Evolutionary conservation across 1,140 invertebrate genomes (phyloP).

Genomic region (Helicoverpa zea): DNA sequence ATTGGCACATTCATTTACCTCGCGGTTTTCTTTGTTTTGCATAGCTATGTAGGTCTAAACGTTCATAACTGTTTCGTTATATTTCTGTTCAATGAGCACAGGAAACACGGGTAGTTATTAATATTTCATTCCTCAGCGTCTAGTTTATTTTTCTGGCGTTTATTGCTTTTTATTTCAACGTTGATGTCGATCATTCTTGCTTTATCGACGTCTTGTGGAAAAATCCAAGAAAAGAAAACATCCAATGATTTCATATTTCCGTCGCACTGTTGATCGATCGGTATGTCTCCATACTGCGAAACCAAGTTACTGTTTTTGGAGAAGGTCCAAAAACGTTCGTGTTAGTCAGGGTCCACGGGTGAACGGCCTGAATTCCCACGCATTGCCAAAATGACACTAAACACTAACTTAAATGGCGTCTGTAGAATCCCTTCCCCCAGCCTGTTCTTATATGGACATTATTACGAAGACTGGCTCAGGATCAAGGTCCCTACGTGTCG

Average conservation of each 20-base stretch:
- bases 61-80: conserved; percentile 10
- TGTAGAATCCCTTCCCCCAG: conserved; percentile 14
- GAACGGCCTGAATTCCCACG: conserved; percentile 70
- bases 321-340: conserved; percentile 60
- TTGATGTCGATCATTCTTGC: conserved; percentile 21
- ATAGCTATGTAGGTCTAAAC: conserved; percentile 18
- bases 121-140: conserved; percentile 14
- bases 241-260: conserved; percentile 19
- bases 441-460: conserved; percentile 56
- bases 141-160: conserved; percentile 17
- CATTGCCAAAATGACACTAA: conserved; percentile 53
- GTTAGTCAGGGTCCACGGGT: conserved; percentile 71
- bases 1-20: not conserved
- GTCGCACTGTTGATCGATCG: conserved; percentile 7
- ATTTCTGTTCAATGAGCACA: conserved; percentile 13
- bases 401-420: conserved; percentile 54
- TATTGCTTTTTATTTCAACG: conserved; percentile 32
- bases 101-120: conserved; percentile 11
- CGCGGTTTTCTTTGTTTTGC: not conserved
- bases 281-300: conserved; percentile 32
- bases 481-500: conserved; percentile 42
- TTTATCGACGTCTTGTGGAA: not conserved
- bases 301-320: conserved; percentile 61
- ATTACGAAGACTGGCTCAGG: conserved; percentile 41
- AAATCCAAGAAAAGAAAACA: conserved; percentile 9